Percentiles rank a stretch among this genome's conserved stretches.
Evolutionary conservation across 2,797 vertebrate genomes (phyloP).

Genomic region (Hozukius guyotensis): DNA sequence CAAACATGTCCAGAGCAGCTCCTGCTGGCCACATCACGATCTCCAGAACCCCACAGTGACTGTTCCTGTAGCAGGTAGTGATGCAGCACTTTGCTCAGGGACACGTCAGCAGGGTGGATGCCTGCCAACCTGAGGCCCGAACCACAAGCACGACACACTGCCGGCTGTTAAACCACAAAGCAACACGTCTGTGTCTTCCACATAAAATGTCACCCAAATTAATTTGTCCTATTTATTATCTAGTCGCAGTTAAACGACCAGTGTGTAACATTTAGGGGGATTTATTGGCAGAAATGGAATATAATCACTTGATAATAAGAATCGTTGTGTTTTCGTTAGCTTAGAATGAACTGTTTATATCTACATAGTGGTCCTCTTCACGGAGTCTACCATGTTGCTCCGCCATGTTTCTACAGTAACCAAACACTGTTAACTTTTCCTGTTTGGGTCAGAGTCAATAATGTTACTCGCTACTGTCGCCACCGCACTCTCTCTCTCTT

Average conservation of each 20-base stretch:
- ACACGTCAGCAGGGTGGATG: conserved; percentile 26
- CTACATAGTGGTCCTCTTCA: too few species aligned
- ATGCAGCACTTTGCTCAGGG: conserved; percentile 49
- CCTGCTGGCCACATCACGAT: background rate
- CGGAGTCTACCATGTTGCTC: too few species aligned
- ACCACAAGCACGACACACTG: background rate
- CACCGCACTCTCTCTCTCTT: too few species aligned
- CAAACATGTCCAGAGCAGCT: background rate
- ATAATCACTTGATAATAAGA: too few species aligned
- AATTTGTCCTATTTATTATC: background rate
- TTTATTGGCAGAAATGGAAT: too few species aligned
- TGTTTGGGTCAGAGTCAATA: too few species aligned
- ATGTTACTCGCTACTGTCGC: too few species aligned
- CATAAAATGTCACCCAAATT: background rate
- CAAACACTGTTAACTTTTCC: too few species aligned
- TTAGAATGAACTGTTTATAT: too few species aligned
- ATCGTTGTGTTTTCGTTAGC: too few species aligned
- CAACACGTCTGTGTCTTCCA: conserved; percentile 3
- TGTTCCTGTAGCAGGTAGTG: conserved; percentile 36
- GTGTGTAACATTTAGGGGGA: too few species aligned
- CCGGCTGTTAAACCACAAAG: conserved; percentile 8
- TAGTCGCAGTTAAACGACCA: background rate
- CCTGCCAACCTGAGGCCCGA: conserved; percentile 7
- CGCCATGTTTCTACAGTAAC: too few species aligned
- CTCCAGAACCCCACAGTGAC: background rate